A percentile compares a stretch with the other conserved stretches of the same genome.
phyloP scores from a whole-genome alignment of 2,888 invertebrate genomes.

The Scelioninae gen. 1 region DNA sequence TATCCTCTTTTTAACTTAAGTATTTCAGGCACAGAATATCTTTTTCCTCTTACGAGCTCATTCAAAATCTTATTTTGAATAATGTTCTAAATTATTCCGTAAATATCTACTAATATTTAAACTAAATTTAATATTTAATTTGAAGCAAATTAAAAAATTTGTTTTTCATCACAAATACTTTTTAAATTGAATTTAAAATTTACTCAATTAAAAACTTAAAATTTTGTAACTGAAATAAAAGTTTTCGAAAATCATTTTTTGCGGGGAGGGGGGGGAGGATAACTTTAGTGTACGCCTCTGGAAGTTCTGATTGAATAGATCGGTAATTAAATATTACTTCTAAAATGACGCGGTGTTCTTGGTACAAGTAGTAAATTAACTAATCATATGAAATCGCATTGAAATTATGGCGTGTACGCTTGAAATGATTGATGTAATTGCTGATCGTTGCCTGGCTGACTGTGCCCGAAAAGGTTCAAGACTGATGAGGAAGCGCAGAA shows the following conservation, averaged over 20 bases:
- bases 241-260: too few species aligned
- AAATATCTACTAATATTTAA: too few species aligned
- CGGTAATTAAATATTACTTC: slow-evolving; percentile 14
- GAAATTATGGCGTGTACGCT: slow-evolving; percentile 65
- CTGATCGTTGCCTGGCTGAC: slow-evolving; percentile 84
- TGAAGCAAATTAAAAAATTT: too few species aligned
- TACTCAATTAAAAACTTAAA: too few species aligned
- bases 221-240: too few species aligned
- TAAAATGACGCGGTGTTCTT: slow-evolving; percentile 43
- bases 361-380: slow-evolving; percentile 45
- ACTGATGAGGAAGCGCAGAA: slow-evolving; percentile 83
- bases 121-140: too few species aligned
- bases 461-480: slow-evolving; percentile 84
- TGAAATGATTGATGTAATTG: slow-evolving; percentile 78
- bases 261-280: too few species aligned
- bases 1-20: not conserved
- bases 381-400: slow-evolving; percentile 59
- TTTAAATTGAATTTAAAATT: too few species aligned
- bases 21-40: not conserved
- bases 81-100: too few species aligned
- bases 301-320: slow-evolving; percentile 14
- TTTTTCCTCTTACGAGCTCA: too few species aligned
- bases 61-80: not conserved
- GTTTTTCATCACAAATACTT: too few species aligned
- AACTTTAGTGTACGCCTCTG: slow-evolving; percentile 53